These are phyloP conservation scores for Gasteruption jaculator DNA, from an alignment of 2,888 invertebrate genomes.

Conservation along the genomic window DNA sequence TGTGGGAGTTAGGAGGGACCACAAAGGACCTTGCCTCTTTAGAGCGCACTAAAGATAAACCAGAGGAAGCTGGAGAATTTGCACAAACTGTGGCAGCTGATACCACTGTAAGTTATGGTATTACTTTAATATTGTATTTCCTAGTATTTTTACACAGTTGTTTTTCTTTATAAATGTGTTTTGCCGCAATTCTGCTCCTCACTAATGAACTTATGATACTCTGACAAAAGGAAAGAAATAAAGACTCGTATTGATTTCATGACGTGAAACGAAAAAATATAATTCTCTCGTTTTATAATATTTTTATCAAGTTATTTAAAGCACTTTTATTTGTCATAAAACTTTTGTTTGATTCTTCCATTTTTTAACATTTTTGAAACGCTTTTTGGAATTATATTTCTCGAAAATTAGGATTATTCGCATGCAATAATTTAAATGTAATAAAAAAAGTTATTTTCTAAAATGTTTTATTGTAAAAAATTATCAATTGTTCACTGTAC, in stretches of 20 bases:
- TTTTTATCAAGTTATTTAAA: background rate
- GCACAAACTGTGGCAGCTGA: constrained; percentile 64
- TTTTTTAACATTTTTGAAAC: constrained; percentile 13
- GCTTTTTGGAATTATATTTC: no score
- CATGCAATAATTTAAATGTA: no score
- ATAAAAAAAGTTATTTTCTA: no score
- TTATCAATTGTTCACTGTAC: no score
- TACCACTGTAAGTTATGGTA: constrained; percentile 56
- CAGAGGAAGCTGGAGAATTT: constrained; percentile 60
- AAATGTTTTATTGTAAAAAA: no score
- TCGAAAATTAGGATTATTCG: no score
- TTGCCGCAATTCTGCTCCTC: no score
- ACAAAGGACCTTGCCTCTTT: constrained; percentile 72
- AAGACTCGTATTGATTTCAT: no score
- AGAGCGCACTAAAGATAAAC: constrained; percentile 77
- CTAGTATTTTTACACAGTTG: constrained; percentile 5
- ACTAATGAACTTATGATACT: no score
- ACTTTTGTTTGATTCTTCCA: constrained; percentile 5
- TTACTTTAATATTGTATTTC: constrained; percentile 11
- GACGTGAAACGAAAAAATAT: no score
- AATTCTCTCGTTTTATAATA: constrained; percentile 8
- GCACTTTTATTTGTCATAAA: constrained; percentile 5
- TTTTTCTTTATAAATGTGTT: background rate
- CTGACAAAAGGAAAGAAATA: no score
- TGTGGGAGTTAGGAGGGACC: constrained; percentile 85